Base-by-base conservation (phyloP, 2,797 vertebrate genomes). In the Poeciliopsis gracilis region DNA sequence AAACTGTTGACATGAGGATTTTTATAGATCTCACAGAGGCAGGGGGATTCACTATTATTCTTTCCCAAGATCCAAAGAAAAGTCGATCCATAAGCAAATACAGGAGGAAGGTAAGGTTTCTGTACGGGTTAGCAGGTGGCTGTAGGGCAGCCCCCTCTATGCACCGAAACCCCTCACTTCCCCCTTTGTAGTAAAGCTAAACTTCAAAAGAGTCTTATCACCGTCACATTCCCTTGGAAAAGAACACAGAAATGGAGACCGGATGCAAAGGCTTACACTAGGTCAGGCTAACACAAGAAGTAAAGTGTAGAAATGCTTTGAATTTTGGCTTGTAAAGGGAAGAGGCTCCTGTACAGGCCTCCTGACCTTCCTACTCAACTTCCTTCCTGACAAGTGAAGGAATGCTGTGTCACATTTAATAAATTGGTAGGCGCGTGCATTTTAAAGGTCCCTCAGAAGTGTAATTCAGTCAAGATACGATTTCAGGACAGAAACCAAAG, bases 311-410 rank as follows among this genome's bases (percentile, higher is more conserved):
- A 92, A 93, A 92, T 81, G 92, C 92, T 95, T 95, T 95, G 90
- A 95, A 94, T 94, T 89, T 88, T 76, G 82, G 89, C 89, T 92
- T 92, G 92, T 91, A 92, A 95, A 88, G 78, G 92, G 88, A 92
- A 90, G 87, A 89, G 89, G 25, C 87, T 92, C 88, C 88, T 69
- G 86, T 87, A 78, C 5, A 85, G 87, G 86, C 91, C 92, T 92
- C 91, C 78, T 83, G 82, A 91, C 89, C 88, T 94, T 85, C 90
- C 91, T 80, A 89, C 89, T 90, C 89, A 85, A 95, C 92, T 95
- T 96, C 93, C 94, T 95, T 95, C 94, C 94, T 79, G 43, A 76
- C 79, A 89, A 86, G 83, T 81, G 76, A 86, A 90, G 90, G 92
- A 95, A 94, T 93, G 93, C 90, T 85, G 83, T 73, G 88, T 93